Percentiles rank a stretch among this genome's conserved stretches.
phyloP scores from a whole-genome alignment of 2,113 vertebrate genomes.

The Marmota monax region DNA sequence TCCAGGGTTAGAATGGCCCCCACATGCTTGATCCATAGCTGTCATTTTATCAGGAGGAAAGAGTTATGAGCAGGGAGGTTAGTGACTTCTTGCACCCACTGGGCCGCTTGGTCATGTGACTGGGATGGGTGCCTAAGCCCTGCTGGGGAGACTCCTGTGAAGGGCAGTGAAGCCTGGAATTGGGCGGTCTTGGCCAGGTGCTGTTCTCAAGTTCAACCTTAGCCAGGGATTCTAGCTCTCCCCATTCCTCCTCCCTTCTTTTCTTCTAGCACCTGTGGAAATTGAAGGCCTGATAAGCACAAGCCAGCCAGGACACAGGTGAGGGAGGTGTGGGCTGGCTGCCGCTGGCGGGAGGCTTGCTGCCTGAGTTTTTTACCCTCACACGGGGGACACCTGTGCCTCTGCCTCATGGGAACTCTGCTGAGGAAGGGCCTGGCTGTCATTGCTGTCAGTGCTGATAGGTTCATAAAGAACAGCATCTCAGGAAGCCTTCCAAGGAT shows the following conservation, averaged over 20 bases:
- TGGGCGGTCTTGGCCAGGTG: accelerated
- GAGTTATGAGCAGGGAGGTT: not conserved
- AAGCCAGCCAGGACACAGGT: slow-evolving; percentile 1
- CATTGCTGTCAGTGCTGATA: too few species aligned
- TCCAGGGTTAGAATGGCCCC: too few species aligned
- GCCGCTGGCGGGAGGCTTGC: not conserved
- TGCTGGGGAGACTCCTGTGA: not conserved
- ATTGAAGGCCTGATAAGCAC: not conserved
- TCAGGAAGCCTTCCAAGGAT: not conserved
- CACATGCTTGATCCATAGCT: too few species aligned
- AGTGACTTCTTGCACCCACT: accelerated
- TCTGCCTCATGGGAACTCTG: not conserved
- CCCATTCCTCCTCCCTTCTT: not conserved
- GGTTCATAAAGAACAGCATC: not conserved
- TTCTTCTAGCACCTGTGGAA: not conserved
- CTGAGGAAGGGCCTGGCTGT: not conserved
- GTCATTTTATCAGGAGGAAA: not conserved
- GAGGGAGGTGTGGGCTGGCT: not conserved
- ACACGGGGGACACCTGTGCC: too few species aligned
- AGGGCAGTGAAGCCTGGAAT: accelerated
- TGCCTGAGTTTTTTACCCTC: not conserved
- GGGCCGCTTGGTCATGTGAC: too few species aligned
- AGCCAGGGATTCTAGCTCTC: not conserved
- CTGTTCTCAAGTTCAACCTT: not conserved
- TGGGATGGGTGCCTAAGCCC: not conserved